A percentile compares a stretch with the other conserved stretches of the same genome.
Conservation (phyloP, 1,140 invertebrate genomes). For the Ceratosolen fusciceps region DNA sequence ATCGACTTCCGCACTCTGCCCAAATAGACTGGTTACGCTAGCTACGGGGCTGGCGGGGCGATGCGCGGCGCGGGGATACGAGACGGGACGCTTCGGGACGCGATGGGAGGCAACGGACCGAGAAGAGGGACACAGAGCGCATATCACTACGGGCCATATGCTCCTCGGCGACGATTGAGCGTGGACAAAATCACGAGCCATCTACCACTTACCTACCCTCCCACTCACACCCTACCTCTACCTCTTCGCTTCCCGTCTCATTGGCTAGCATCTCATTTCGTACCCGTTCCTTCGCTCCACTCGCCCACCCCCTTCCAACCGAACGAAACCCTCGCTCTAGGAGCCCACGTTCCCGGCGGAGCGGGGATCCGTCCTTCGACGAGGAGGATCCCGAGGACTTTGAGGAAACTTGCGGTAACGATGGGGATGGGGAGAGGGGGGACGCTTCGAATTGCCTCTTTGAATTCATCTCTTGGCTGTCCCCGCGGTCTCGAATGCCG, state of each 20-base stretch:
- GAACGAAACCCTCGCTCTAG: too few relatives aligned
- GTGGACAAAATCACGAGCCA: slow-evolving; percentile 14
- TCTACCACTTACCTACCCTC: background rate
- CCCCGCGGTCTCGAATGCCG: slow-evolving; percentile 11
- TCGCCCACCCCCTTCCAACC: background rate
- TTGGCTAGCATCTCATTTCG: slow-evolving; percentile 37
- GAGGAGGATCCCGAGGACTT: slow-evolving; percentile 1
- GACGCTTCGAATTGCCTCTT: slow-evolving; percentile 19
- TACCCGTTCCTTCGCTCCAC: background rate
- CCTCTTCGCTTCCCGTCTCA: background rate
- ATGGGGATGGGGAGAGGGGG: too few relatives aligned
- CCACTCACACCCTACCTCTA: too few relatives aligned
- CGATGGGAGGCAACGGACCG: slow-evolving; percentile 6
- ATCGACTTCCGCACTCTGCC: background rate
- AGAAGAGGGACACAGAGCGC: slow-evolving; percentile 17
- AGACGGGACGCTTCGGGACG: too few relatives aligned
- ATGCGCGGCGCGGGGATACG: background rate
- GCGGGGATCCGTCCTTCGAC: background rate
- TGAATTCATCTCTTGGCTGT: slow-evolving; percentile 30
- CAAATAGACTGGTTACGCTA: background rate
- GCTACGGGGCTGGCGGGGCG: background rate
- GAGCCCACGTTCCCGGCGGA: too few relatives aligned
- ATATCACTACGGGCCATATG: slow-evolving; percentile 45
- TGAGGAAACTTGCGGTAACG: slow-evolving; percentile 45
- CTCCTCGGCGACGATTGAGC: background rate